Conservation (phyloP, 2,797 vertebrate genomes). For the Sebastes variabilis region DNA sequence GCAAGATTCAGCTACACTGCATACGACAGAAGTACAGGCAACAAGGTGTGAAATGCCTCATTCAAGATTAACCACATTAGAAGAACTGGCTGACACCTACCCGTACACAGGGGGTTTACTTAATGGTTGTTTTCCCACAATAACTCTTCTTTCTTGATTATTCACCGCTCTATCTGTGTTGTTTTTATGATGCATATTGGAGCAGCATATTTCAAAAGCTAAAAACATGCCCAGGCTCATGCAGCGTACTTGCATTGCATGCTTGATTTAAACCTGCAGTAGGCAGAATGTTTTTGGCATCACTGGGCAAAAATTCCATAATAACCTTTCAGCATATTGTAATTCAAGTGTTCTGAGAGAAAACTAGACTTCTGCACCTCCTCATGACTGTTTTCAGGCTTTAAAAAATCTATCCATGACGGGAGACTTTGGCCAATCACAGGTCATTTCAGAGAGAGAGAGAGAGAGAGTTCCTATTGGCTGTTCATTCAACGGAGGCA, state of each 20-base stretch:
- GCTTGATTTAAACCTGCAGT: too few species aligned
- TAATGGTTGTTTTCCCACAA: conserved; percentile 18
- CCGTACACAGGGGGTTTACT: conserved; percentile 15
- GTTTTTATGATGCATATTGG: not conserved
- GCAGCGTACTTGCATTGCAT: not conserved
- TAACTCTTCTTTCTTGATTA: conserved; percentile 11
- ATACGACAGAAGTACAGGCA: conserved; percentile 27
- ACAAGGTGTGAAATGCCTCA: conserved; percentile 60
- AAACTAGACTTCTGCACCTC: too few species aligned
- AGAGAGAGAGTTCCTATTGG: too few species aligned
- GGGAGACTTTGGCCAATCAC: too few species aligned
- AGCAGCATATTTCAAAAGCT: conserved; percentile 1
- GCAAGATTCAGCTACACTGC: conserved; percentile 41
- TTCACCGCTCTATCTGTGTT: not conserved
- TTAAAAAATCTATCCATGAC: too few species aligned
- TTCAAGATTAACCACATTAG: conserved; percentile 48
- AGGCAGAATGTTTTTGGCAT: too few species aligned
- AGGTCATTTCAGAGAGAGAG: too few species aligned
- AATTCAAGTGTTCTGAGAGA: too few species aligned
- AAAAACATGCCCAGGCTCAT: not conserved
- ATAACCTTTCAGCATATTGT: too few species aligned
- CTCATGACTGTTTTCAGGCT: too few species aligned
- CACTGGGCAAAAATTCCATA: too few species aligned
- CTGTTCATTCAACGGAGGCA: too few species aligned
- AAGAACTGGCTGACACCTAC: conserved; percentile 21